phyloP scores from a whole-genome alignment of 1,140 invertebrate species.

The Euborellia annulipes region DNA sequence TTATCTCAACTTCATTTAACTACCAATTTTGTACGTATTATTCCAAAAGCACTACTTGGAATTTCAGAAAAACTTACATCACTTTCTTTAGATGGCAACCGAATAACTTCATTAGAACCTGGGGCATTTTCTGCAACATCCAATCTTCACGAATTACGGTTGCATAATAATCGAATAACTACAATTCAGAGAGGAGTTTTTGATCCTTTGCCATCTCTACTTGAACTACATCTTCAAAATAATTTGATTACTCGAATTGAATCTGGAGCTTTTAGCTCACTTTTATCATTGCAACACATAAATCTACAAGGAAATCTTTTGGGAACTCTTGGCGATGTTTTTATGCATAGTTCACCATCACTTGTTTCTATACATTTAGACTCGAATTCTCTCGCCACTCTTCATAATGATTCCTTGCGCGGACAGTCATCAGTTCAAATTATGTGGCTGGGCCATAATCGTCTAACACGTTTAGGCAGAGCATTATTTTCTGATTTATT shows the following conservation, averaged over 20 bases:
- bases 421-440: slow-evolving; percentile 67
- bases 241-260: slow-evolving; percentile 69
- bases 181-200: slow-evolving; percentile 63
- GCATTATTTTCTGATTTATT: slow-evolving; percentile 57
- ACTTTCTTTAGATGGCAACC: slow-evolving; percentile 81
- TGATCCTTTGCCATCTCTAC: slow-evolving; percentile 54
- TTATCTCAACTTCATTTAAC: slow-evolving; percentile 70
- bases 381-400: slow-evolving; percentile 55
- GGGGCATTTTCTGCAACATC: slow-evolving; percentile 60
- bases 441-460: slow-evolving; percentile 73
- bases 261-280: slow-evolving; percentile 60
- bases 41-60: slow-evolving; percentile 57
- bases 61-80: slow-evolving; percentile 58
- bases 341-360: slow-evolving; percentile 51
- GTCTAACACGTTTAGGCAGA: slow-evolving; percentile 50
- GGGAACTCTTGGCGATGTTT: slow-evolving; percentile 60
- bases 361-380: slow-evolving; percentile 74
- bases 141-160: slow-evolving; percentile 60
- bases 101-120: slow-evolving; percentile 60
- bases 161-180: slow-evolving; percentile 69
- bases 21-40: slow-evolving; percentile 64
- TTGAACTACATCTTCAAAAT: slow-evolving; percentile 76
- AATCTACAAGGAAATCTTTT: slow-evolving; percentile 73
- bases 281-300: slow-evolving; percentile 72
- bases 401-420: slow-evolving; percentile 62